phyloP scores from a whole-genome alignment of 2,113 vertebrate genomes.

The Petrocephalus microphthalmus region DNA sequence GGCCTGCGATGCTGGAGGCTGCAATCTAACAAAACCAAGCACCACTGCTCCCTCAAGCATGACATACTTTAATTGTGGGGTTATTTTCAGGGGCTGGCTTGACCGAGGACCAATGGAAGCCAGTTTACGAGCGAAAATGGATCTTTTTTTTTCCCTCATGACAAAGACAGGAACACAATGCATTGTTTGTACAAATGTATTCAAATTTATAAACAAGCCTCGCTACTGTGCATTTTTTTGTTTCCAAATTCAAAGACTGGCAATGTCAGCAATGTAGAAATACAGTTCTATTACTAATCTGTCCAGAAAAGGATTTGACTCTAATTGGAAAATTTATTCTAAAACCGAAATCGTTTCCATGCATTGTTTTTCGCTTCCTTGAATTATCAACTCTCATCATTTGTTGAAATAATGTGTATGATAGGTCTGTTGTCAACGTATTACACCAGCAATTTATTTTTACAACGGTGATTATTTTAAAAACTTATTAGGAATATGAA shows the following conservation, averaged over 20 bases:
- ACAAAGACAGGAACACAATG: not conserved
- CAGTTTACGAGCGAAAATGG: not conserved
- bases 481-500: not conserved
- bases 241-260: not conserved
- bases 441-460: not conserved
- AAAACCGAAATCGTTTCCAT: not conserved
- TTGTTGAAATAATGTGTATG: not conserved
- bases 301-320: not conserved
- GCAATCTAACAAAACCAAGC: conserved; percentile 13
- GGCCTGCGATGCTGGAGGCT: conserved; percentile 43
- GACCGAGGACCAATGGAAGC: not conserved
- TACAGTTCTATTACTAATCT: not conserved
- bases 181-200: not conserved
- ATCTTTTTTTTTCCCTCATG: not conserved
- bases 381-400: not conserved
- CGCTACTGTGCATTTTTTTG: not conserved
- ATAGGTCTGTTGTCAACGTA: not conserved
- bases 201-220: not conserved
- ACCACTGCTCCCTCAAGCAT: conserved; percentile 64
- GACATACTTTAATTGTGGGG: conserved; percentile 10
- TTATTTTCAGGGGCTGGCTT: not conserved
- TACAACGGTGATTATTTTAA: not conserved
- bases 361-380: not conserved
- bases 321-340: not conserved
- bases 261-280: not conserved